Conservation (phyloP, 1,140 invertebrate genomes). For the Bombus huntii region DNA sequence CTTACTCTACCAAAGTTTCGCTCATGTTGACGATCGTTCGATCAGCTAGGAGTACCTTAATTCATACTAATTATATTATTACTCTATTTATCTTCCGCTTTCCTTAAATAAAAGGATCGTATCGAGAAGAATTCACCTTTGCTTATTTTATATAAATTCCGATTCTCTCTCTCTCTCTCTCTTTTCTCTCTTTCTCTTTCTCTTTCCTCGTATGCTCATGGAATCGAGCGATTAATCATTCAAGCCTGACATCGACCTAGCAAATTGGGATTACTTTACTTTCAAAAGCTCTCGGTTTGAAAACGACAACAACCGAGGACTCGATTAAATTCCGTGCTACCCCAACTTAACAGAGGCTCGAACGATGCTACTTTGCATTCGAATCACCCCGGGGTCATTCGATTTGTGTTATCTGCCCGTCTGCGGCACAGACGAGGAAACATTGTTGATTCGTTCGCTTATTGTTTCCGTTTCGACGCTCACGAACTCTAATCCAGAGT, state of each 20-base stretch:
- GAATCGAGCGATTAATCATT: neutral
- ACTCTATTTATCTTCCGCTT: too few species aligned
- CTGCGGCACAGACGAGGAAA: neutral
- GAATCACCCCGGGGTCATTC: neutral
- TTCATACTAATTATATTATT: too few species aligned
- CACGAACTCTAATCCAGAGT: neutral
- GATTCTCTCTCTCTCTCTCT: neutral
- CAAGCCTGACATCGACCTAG: neutral
- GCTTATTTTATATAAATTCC: neutral
- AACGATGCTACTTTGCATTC: neutral
- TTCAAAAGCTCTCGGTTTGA: neutral
- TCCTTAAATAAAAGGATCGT: too few species aligned
- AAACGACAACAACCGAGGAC: neutral
- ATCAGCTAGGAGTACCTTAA: too few species aligned
- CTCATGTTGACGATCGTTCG: too few species aligned
- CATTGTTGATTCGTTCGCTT: neutral
- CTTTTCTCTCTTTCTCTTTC: too few species aligned
- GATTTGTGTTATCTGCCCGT: neutral
- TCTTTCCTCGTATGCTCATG: too few species aligned
- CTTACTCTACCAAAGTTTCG: too few species aligned
- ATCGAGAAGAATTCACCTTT: neutral
- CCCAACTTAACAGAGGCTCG: neutral
- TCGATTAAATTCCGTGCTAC: neutral
- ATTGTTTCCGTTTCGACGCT: neutral
- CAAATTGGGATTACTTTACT: neutral